Conservation (phyloP, 2,113 vertebrate species). For the Cyanistes caeruleus region DNA sequence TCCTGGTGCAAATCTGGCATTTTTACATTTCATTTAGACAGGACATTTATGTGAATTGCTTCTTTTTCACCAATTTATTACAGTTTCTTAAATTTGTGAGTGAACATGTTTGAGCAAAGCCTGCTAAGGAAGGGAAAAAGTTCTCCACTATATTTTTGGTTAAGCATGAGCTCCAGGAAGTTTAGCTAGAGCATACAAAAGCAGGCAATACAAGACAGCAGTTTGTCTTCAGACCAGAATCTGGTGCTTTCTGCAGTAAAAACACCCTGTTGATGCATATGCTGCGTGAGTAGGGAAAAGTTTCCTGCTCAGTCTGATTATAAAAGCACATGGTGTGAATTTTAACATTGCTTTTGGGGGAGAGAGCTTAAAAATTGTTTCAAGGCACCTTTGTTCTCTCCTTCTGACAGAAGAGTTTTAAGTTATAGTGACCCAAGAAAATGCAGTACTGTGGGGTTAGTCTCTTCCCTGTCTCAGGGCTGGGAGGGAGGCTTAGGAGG, state of each 20-base stretch:
- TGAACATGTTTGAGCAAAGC: conserved; percentile 12
- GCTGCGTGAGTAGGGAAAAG: neutral
- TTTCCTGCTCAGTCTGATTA: neutral
- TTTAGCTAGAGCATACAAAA: neutral
- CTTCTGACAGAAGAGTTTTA: neutral
- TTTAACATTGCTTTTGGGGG: neutral
- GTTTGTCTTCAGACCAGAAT: neutral
- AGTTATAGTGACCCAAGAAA: neutral
- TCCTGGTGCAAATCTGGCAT: neutral
- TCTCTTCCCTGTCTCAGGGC: neutral
- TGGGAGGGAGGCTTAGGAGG: neutral
- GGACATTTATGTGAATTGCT: neutral
- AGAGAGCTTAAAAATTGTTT: neutral
- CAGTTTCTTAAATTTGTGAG: neutral
- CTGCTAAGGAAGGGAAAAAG: conserved; percentile 27
- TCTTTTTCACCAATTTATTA: neutral
- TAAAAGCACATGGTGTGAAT: neutral
- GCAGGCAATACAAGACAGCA: neutral
- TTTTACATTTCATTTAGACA: neutral
- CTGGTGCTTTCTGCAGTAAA: neutral
- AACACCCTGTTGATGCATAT: neutral
- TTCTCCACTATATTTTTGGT: conserved; percentile 1
- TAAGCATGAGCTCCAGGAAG: conserved; percentile 20
- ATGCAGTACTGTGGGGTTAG: neutral
- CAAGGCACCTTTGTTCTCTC: neutral